A percentile compares a stretch with the other conserved stretches of the same genome.
These are phyloP conservation scores for Pseudonaja textilis DNA, from an alignment of 2,113 vertebrate species.

Conservation along the genomic window DNA sequence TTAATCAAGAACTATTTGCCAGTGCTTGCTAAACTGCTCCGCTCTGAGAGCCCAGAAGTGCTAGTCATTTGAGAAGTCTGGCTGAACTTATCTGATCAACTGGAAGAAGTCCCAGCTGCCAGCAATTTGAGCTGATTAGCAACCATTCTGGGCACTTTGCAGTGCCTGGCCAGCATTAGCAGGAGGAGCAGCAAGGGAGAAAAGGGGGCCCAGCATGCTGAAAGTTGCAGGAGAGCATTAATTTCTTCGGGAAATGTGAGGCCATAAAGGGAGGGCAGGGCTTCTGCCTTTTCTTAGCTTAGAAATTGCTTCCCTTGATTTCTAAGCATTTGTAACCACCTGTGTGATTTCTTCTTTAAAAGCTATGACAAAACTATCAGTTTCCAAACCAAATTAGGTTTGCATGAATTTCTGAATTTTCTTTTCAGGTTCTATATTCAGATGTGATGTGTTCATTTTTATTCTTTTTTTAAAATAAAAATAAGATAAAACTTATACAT, in stretches of 20 bases:
- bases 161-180: neutral
- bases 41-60: neutral
- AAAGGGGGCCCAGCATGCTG: neutral
- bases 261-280: neutral
- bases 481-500: neutral
- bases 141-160: neutral
- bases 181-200: neutral
- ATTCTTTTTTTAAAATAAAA: neutral
- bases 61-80: neutral
- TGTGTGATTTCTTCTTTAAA: neutral
- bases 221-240: neutral
- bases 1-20: neutral
- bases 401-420: neutral
- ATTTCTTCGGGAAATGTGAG: neutral
- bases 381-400: neutral
- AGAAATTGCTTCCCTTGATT: neutral
- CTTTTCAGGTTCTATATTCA: neutral
- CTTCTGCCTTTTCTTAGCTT: neutral
- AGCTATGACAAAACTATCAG: neutral
- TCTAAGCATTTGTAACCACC: neutral
- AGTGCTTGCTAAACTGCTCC: neutral
- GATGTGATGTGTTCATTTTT: neutral
- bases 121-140: slow-evolving; percentile 12
- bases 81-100: neutral
- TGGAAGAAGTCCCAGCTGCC: slow-evolving; percentile 9